Evolutionary conservation across 2,888 invertebrate species (phyloP), one percentile per base, ranked within the genome.

Genomic region (Spodoptera picta): DNA sequence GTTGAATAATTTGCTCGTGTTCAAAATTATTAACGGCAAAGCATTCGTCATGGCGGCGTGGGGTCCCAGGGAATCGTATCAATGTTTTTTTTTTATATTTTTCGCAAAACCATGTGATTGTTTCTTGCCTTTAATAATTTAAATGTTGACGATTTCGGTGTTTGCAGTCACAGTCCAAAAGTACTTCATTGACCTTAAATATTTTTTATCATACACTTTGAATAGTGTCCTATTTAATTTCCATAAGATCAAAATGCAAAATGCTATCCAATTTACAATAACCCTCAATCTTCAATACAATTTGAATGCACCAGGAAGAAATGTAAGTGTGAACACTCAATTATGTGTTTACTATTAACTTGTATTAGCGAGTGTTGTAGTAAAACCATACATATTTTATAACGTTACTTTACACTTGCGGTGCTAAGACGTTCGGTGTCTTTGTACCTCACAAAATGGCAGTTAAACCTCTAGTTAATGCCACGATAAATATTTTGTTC

Each of bases 1-100:
- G 85, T 85, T 90, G 88, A 79, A 90, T 91, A 91, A 92, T 92
- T 92, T 90, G 87, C 74, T 81, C 82, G 82, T 83, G 85, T 90
- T 91, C 88, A 88, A 89, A 89, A 88, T 90, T 88, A 87, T 88
- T 86, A 86, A 81, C 79, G 82, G 73, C 69, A 44, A 61, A 45
- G 65, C 60, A 81, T 86, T 84, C 68, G 86, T 79, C 79, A 82
- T 65, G 81, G 79, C 57, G 55, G 63, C 75, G 47, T 51, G 79
- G 73, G 80, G 80, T 72, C 79, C 60, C 47, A 60, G 52, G 70
- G 50, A 62, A 69, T 58, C 49, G 58, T 58, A 63, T 62, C 67
- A 65, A 50, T 59, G 47, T 11, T 44, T 7, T 49, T 73, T 73
- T 69, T 66, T 59, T 51, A 45, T 53, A n/a, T 27, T 51, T 42